Conservation (phyloP, 2,113 vertebrate genomes). For the Oreamnos americanus region DNA sequence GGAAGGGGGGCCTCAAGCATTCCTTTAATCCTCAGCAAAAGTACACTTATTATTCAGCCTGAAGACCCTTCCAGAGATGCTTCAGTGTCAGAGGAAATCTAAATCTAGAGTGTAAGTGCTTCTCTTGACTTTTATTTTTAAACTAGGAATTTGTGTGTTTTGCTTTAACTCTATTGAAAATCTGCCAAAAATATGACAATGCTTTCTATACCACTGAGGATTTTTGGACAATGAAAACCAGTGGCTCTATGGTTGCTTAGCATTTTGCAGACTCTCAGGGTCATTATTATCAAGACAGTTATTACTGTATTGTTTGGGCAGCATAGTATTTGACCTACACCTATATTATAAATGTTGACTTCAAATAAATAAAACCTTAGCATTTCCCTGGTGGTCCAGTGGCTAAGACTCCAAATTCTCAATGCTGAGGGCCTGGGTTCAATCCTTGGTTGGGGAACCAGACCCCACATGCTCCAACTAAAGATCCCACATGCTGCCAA, state of each 20-base stretch:
- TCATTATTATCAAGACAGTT: background rate
- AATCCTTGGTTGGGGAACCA: background rate
- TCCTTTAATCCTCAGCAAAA: background rate
- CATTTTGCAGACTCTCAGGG: background rate
- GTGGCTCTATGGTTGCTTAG: background rate
- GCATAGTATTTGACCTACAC: background rate
- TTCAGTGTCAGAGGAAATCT: background rate
- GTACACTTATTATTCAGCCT: background rate
- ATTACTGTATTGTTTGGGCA: background rate
- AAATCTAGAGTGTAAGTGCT: background rate
- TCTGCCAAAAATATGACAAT: background rate
- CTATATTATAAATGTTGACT: background rate
- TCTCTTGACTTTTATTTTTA: background rate
- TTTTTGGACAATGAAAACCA: background rate
- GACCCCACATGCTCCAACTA: background rate
- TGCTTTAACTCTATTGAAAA: background rate
- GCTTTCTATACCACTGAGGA: background rate
- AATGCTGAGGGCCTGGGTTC: background rate
- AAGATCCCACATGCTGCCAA: background rate
- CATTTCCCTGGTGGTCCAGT: background rate
- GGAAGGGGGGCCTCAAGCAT: background rate
- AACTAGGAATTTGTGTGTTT: background rate
- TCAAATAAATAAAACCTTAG: background rate
- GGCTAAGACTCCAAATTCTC: background rate
- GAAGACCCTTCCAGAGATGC: background rate